Base-by-base conservation (phyloP, 2,888 invertebrate genomes). In the Pinctada fucata region DNA sequence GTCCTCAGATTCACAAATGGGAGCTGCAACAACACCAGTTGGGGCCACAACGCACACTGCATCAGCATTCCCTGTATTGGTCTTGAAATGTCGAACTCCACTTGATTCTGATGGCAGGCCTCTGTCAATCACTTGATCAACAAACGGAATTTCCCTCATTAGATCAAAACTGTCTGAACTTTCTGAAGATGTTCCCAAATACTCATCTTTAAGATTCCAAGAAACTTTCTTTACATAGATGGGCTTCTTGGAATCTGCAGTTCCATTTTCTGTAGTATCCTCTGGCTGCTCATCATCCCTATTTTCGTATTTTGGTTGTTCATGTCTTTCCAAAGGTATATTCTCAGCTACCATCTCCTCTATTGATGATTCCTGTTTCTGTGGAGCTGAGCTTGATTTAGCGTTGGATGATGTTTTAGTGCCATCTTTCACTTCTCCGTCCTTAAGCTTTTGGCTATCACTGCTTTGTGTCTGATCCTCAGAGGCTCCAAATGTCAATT, bases 1-100 rank as follows among this genome's bases (percentile, higher is more conserved):
- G 58, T 10, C 52, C 52, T 72, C 58, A 45, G 72, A 72, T 3
- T 72, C 72, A 3, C 58, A 72, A 31, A 72, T 50, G 47, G 58
- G 72, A 52, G 72, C 49, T 8, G 49, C 49, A 52, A 52, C 31
- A 3, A 16, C 58, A 58, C 58, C 58, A 58, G 58, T 10, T 58
- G 58, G 58, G 13, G 58, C 58, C 13, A 58, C 13, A 6, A 58
- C 13, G 58, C 6, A 58, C 8, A 58, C 8, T 6, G 58, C 13
- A 13, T 58, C 13, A 10, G 58, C 13, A 58, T 58, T 13, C 6
- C 58, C 13, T 31, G 31, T 31, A 31, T 31, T 31, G 31, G 31
- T 31, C 31, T 31, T 31, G 31, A 31, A 31, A 31, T 31, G 1
- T 1, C 31, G 31, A 31, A 31, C 31, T 31, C 31, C 31, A 31